Percentiles rank a stretch among this genome's conserved stretches.
phyloP scores from a whole-genome alignment of 2,888 invertebrate species.

The Empis livida region DNA sequence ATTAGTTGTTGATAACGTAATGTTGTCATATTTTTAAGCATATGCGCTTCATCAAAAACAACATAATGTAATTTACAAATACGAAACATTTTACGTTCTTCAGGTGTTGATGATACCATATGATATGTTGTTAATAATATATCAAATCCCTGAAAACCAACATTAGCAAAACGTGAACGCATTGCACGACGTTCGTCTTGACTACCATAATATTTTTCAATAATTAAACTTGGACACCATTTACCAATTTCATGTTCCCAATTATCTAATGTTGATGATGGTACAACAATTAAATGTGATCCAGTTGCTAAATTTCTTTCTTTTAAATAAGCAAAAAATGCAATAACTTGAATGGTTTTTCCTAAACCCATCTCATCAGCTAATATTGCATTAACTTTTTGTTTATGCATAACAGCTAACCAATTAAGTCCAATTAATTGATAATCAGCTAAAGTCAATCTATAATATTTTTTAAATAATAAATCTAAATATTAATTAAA shows the following conservation, averaged over 20 bases:
- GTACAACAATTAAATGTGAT: slow-evolving; percentile 90
- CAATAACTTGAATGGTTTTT: slow-evolving; percentile 88
- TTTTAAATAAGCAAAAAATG: slow-evolving; percentile 79
- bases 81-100: slow-evolving; percentile 82
- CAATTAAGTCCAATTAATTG: slow-evolving; percentile 86
- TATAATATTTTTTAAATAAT: slow-evolving; percentile 26
- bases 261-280: slow-evolving; percentile 87
- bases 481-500: not conserved
- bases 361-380: slow-evolving; percentile 97
- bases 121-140: slow-evolving; percentile 74
- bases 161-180: slow-evolving; percentile 60
- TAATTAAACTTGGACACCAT: slow-evolving; percentile 67
- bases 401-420: slow-evolving; percentile 77
- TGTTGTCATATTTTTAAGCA: slow-evolving; percentile 96
- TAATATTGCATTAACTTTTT: slow-evolving; percentile 84
- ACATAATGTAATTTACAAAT: slow-evolving; percentile 84
- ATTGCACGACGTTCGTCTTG: slow-evolving; percentile 72
- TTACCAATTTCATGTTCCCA: slow-evolving; percentile 64
- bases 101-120: slow-evolving; percentile 55
- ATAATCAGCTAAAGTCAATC: slow-evolving; percentile 68
- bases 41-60: slow-evolving; percentile 94
- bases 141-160: slow-evolving; percentile 60
- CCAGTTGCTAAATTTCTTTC: slow-evolving; percentile 58
- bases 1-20: slow-evolving; percentile 79
- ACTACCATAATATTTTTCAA: slow-evolving; percentile 81